Evolutionary conservation across 2,888 invertebrate genomes (phyloP), one percentile per base, ranked within the genome.

Genomic region (Rhamnusium bicolor): DNA sequence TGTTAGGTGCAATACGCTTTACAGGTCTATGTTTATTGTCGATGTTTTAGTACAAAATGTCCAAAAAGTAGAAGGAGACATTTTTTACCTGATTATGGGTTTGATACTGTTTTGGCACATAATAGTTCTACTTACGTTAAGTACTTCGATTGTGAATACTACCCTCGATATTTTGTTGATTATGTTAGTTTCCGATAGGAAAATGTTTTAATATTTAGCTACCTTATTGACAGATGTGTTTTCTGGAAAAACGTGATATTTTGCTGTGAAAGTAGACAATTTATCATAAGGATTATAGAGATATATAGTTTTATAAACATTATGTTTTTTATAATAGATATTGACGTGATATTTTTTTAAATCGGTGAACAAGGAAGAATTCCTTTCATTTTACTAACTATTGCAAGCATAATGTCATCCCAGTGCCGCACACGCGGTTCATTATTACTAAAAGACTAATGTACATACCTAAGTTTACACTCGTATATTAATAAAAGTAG

Each of bases 121-220:
- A 60, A 67, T 47, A 75, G 76, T 0, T 69, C 76, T 4, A 87
- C 86, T 1, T 85, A 80, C 74, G 86, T 87, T 0, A 87, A 87
- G 75, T 87, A 84, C 77, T 84, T 84, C 67, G 87, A 87, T 69
- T 79, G 83, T 63, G 87, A 87, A 71, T 87, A 84, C 79, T 86
- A 86, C 73, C 87, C 87, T 1, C 79, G 79, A 12, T 87, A 86
- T 78, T 79, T 86, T 40, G 82, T 83, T 5, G 70, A 75, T 24
- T 82, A 82, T 69, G 6, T 85, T 80, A 73, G 83, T 69, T 27
- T 19, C 8, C 5, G 54, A 7, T 67, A 67, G 51, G 12, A 19
- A 24, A n/a, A n/a, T n/a, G n/a, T 18, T 46, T n/a, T 4, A 10
- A 40, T 46, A 62, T 21, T 18, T n/a, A n/a, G n/a, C n/a, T n/a